Conservation (phyloP, 2,113 vertebrate species). For the Thamnophis sirtalis region DNA sequence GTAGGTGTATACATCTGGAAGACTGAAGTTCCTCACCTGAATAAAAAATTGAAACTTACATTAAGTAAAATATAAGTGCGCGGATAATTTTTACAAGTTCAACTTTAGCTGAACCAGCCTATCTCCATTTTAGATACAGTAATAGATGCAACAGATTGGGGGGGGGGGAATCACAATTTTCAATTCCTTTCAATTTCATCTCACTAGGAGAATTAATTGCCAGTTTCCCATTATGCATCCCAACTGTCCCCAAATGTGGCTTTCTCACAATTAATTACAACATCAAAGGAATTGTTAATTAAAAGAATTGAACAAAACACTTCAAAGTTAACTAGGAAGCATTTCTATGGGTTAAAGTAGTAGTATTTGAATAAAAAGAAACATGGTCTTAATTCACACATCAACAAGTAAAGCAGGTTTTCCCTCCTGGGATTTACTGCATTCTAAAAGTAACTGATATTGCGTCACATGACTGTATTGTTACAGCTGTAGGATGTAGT, state of each 20-base stretch:
- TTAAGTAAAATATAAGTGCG: not conserved
- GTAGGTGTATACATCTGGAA: not conserved
- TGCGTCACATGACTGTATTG: not conserved
- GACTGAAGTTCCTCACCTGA: not conserved
- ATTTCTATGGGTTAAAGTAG: not conserved
- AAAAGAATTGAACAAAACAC: conserved; percentile 26
- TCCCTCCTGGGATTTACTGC: not conserved
- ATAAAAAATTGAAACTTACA: not conserved
- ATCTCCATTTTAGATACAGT: not conserved
- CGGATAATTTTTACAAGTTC: not conserved
- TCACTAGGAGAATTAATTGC: not conserved
- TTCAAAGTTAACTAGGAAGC: conserved; percentile 23
- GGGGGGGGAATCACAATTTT: not conserved
- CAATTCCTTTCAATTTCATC: not conserved
- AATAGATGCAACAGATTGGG: not conserved
- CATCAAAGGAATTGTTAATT: conserved; percentile 12
- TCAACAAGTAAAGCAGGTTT: conserved; percentile 19
- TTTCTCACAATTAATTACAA: conserved; percentile 12
- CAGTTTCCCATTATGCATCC: fast-evolving
- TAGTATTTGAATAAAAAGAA: conserved; percentile 15
- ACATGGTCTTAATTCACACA: conserved; percentile 15
- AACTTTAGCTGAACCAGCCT: not conserved
- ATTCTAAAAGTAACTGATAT: not conserved
- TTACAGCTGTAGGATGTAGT: not conserved
- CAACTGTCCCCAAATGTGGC: not conserved